phyloP scores from a whole-genome alignment of 2,113 vertebrate species.

The Telmatochromis sp. region DNA sequence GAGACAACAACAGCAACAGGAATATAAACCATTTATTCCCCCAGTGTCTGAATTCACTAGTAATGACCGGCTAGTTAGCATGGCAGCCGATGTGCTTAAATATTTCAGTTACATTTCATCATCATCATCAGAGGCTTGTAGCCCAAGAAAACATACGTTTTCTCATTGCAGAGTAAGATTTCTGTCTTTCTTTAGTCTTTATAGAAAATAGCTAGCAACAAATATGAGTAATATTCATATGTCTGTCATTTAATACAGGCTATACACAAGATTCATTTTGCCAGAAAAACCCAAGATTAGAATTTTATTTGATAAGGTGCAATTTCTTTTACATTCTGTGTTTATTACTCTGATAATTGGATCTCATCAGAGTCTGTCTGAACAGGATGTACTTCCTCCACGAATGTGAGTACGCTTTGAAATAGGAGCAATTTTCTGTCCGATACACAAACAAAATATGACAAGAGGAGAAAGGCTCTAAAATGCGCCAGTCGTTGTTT shows the following conservation, averaged over 20 bases:
- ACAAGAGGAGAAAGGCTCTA: not conserved
- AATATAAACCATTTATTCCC: not conserved
- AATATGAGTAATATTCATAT: not conserved
- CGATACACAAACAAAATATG: not conserved
- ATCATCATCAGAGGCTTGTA: not conserved
- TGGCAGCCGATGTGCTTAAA: not conserved
- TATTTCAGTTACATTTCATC: conserved; percentile 9
- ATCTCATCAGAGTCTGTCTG: not conserved
- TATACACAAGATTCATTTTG: not conserved
- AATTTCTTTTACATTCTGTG: not conserved
- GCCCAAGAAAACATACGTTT: not conserved
- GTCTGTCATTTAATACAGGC: not conserved
- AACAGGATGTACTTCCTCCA: not conserved
- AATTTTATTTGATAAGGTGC: not conserved
- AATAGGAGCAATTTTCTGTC: not conserved
- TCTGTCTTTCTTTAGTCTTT: not conserved
- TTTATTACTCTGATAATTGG: not conserved
- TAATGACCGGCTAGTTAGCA: not conserved
- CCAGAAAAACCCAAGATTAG: not conserved
- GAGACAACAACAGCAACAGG: not conserved
- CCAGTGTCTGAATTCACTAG: not conserved
- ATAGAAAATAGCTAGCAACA: not conserved
- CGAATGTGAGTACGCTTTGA: not conserved
- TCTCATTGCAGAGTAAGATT: not conserved
- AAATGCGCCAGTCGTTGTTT: not conserved